These are phyloP conservation scores for Tupiocoris notatus DNA, from an alignment of 2,888 invertebrate species.

Conservation along the genomic window DNA sequence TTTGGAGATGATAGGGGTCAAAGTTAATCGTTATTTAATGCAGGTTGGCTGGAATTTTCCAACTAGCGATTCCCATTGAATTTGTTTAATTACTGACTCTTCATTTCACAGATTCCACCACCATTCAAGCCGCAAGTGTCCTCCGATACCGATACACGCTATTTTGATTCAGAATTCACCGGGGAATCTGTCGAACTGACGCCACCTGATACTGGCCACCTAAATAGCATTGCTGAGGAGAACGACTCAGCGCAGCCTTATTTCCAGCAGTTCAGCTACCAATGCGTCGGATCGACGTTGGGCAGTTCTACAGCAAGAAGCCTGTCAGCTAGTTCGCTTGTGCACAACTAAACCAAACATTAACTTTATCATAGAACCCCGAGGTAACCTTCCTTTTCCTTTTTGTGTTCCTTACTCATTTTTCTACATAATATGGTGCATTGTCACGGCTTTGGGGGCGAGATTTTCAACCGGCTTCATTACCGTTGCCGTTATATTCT, in stretches of 20 bases:
- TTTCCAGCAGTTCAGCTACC: conserved; percentile 68
- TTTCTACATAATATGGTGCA: too few species aligned
- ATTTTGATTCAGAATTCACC: conserved; percentile 98
- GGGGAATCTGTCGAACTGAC: conserved; percentile 95
- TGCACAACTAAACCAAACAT: conserved; percentile 43
- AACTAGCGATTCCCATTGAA: too few species aligned
- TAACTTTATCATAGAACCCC: background rate
- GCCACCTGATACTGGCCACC: conserved; percentile 74
- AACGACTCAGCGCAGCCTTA: conserved; percentile 59
- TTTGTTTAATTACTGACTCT: too few species aligned
- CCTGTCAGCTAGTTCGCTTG: conserved; percentile 59
- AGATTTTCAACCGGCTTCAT: background rate
- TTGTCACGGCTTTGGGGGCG: background rate
- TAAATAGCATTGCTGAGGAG: conserved; percentile 65
- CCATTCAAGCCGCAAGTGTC: conserved; percentile 91
- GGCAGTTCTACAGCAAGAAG: conserved; percentile 64
- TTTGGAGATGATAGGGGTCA: too few species aligned
- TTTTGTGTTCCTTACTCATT: too few species aligned
- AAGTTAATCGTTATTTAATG: too few species aligned
- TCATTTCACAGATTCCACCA: conserved; percentile 75
- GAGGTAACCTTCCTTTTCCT: background rate
- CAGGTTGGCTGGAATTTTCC: too few species aligned
- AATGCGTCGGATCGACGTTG: conserved; percentile 66
- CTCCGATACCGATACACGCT: conserved; percentile 93
- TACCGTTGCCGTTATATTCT: conserved; percentile 17